Evolutionary conservation across 23 tunicate species (phyloP), one percentile per base, ranked within the genome.

Genomic region (Aplidium turbinatum): DNA sequence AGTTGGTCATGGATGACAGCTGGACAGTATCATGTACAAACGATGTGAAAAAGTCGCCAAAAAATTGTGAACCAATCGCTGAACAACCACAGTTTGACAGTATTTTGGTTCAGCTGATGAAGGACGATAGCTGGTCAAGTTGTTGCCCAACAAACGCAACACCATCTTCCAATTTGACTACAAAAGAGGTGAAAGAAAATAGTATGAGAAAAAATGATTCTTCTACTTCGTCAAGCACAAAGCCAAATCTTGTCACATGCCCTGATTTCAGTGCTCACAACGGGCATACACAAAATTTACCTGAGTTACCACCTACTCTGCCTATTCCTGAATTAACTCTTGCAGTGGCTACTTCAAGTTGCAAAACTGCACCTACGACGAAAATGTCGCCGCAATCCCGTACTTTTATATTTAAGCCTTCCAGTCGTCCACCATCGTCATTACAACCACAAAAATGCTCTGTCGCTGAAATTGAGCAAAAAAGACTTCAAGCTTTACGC

Each of bases 1-100:
- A 77, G n/a, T 52, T 87, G 40, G 57, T 80, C 13, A 79, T 87
- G 94, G 94, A 87, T 25, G 94, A 87, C 69, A 87, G 94, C 45
- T 87, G 85, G 85, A 40, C 68, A 18, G 86, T 40, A 19, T 20
- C 35, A 19, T 40, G 29, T 29, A 40, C 55, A 19, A 27, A 27
- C 7, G 7, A 13, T 6, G 6, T 60, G 68, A 22, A 54, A 54
- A 60, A 28, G 7, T n/a, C n/a, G n/a, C n/a, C n/a, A n/a, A n/a
- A n/a, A n/a, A n/a, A n/a, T n/a, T n/a, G n/a, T n/a, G 68, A 60
- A 30, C 9, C 31, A 28, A 28, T 38, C n/a, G 16, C n/a, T 3
- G 36, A 27, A 11, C 9, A 60, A 4, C 35, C 7, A 0, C n/a
- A n/a, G n/a, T n/a, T n/a, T n/a, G n/a, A n/a, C n/a, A n/a, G n/a